Evolutionary conservation across 2,113 vertebrate genomes (phyloP).

Genomic region (Columba livia): DNA sequence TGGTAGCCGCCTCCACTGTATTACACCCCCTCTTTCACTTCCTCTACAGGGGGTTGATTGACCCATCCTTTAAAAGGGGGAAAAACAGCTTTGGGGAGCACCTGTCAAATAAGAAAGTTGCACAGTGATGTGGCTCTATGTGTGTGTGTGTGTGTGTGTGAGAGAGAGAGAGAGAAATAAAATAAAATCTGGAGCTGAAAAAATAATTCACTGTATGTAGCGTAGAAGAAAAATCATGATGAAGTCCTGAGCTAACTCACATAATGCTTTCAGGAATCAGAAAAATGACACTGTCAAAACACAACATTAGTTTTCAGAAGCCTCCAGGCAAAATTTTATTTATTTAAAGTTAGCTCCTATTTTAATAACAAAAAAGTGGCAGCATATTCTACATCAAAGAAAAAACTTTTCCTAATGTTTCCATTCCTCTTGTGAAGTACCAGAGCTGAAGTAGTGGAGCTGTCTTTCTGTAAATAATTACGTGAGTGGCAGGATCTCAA

Average conservation of each 20-base stretch:
- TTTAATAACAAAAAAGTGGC: constrained; percentile 76
- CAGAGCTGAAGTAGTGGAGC: constrained; percentile 25
- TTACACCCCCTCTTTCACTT: background rate
- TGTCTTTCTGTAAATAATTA: constrained; percentile 62
- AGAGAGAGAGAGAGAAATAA: constrained; percentile 18
- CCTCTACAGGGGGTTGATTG: background rate
- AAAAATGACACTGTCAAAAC: constrained; percentile 74
- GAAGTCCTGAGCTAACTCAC: constrained; percentile 66
- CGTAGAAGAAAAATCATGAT: constrained; percentile 60
- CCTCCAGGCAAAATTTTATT: constrained; percentile 78
- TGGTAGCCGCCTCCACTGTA: background rate
- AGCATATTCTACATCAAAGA: constrained; percentile 73
- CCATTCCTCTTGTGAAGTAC: constrained; percentile 71
- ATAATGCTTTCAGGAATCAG: constrained; percentile 69
- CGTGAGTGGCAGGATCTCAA: constrained; percentile 54
- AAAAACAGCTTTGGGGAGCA: background rate
- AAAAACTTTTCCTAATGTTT: constrained; percentile 75
- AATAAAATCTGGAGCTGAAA: constrained; percentile 54
- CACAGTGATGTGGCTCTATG: background rate
- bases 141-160: background rate
- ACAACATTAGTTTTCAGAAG: constrained; percentile 77
- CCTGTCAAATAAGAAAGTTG: constrained; percentile 6
- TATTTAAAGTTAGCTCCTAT: constrained; percentile 81
- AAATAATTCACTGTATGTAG: constrained; percentile 38
- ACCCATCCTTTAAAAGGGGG: background rate